phyloP scores from a whole-genome alignment of 2,888 invertebrate genomes.

The Cylloceria caligata region DNA sequence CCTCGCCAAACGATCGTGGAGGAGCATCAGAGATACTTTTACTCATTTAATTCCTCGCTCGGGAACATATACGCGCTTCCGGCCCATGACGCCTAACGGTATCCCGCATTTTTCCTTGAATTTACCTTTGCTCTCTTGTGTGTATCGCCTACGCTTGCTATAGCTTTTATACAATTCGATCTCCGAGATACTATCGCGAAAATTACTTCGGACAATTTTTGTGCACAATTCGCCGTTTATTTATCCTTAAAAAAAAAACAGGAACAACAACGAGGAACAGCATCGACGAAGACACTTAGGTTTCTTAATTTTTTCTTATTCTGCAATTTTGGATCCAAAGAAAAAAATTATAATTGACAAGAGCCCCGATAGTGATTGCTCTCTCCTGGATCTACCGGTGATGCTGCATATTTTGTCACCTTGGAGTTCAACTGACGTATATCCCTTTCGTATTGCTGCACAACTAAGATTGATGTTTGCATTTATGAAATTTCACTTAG shows the following conservation, averaged over 20 bases:
- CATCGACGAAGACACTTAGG: not conserved
- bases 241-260: not conserved
- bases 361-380: not conserved
- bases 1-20: conserved; percentile 6
- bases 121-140: conserved; percentile 18
- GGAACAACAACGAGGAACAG: no score
- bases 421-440: not conserved
- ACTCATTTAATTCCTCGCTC: conserved; percentile 71
- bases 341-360: not conserved
- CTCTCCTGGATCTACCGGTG: not conserved
- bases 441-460: not conserved
- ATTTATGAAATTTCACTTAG: conserved; percentile 31
- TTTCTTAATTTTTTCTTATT: not conserved
- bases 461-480: conserved; percentile 36
- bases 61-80: conserved; percentile 68
- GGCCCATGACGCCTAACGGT: conserved; percentile 69
- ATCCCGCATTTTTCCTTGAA: conserved; percentile 43
- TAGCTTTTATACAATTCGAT: not conserved
- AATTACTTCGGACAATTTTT: not conserved
- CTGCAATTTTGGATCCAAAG: not conserved
- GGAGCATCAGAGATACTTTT: conserved; percentile 68
- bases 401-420: not conserved
- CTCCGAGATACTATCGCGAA: not conserved
- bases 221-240: not conserved
- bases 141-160: conserved; percentile 28